phyloP scores from a whole-genome alignment of 2,888 invertebrate genomes.

The Perithous albicinctus region DNA sequence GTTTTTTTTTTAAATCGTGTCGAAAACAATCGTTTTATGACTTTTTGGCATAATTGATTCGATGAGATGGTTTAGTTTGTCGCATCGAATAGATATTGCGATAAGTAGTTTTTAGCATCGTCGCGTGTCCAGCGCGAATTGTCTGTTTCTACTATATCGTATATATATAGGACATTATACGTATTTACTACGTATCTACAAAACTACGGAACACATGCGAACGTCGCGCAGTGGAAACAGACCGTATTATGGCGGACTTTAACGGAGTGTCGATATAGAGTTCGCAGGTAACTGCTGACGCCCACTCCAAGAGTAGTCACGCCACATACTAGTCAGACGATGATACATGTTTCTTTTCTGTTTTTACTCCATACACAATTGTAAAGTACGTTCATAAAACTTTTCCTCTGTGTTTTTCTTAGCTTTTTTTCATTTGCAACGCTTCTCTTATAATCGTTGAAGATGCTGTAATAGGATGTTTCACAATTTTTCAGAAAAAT shows the following conservation, averaged over 20 bases:
- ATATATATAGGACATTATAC: constrained; percentile 33
- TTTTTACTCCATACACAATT: background rate
- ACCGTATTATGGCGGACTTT: constrained; percentile 18
- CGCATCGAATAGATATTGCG: constrained; percentile 6
- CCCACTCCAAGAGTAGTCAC: constrained; percentile 44
- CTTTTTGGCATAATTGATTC: background rate
- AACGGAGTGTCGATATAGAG: constrained; percentile 37
- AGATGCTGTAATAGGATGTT: background rate
- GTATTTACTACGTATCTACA: constrained; percentile 45
- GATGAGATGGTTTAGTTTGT: background rate
- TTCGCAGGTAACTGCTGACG: constrained; percentile 14
- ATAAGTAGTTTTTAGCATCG: constrained; percentile 7
- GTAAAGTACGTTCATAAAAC: background rate
- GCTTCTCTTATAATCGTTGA: background rate
- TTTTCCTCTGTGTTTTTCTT: background rate
- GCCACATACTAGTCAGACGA: constrained; percentile 48
- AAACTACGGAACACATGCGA: constrained; percentile 48
- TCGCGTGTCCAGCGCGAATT: constrained; percentile 26
- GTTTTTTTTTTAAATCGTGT: background rate
- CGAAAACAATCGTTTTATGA: background rate
- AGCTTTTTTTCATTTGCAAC: background rate
- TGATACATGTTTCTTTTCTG: background rate
- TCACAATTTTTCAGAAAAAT: no score
- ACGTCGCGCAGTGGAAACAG: constrained; percentile 17
- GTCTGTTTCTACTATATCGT: constrained; percentile 16